Base-by-base conservation (phyloP, 2,888 invertebrate species). In the Microplitis deprimator region DNA sequence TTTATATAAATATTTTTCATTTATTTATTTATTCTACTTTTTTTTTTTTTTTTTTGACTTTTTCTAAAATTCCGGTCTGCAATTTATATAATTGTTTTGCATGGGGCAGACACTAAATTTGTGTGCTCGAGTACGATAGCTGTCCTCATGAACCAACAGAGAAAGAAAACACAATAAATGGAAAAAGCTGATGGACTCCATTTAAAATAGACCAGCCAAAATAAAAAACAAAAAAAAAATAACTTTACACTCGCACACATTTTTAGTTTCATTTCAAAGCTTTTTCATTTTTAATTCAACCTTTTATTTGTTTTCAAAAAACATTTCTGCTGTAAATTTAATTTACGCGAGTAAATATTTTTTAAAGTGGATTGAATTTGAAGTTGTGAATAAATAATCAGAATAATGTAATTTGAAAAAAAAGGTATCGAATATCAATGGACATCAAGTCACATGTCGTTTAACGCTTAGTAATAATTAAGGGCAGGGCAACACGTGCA, bases 81-180 rank as follows among this genome's bases (percentile, higher is more conserved):
- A 88, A 87, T 88, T 88, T 89, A 89, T 89, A 88, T 89, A 89
- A 89, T 89, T 89, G 89, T 89, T 89, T 89, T 88, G 86, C 87
- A 85, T 84, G 72, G 86, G 84, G 79, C 84, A 84, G 85, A 81
- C 87, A 86, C 84, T 88, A 89, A 89, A 89, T 89, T 85, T 84
- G 8, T 50, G 50, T 13, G 77, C 80, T 84, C 84, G 69, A 76
- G 79, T 75, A 76, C 83, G 84, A 84, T 83, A 83, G 82, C 81
- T 73, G 78, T 76, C 60, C 60, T 76, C 62, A 75, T 71, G 41
- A 76, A 59, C 77, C 79, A 70, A 76, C 80, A 80, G 81, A 81
- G 81, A 82, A 81, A 76, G 79, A 71, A 79, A 75, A 71, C 73
- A 75, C 72, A 74, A 75, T 61, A 73, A 77, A 71, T 64, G 65